Conservation (phyloP, 2,113 vertebrate species). For the Zosterops lateralis region DNA sequence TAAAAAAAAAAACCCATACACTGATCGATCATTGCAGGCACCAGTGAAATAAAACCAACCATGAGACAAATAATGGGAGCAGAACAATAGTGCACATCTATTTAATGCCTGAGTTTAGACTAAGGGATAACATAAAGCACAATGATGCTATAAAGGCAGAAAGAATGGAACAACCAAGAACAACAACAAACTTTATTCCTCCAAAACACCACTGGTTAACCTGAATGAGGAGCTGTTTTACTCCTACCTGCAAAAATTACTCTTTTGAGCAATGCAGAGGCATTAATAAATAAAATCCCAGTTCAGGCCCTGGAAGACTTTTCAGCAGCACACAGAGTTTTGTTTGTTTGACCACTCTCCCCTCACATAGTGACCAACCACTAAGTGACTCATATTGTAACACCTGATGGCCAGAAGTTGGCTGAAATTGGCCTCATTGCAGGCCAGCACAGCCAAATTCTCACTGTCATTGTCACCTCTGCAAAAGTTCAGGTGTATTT, state of each 20-base stretch:
- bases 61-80: neutral
- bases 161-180: neutral
- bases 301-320: neutral
- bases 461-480: accelerated
- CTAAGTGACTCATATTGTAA: neutral
- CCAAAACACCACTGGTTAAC: neutral
- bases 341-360: neutral
- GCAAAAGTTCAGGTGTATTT: neutral
- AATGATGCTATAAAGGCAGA: neutral
- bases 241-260: neutral
- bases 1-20: neutral
- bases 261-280: neutral
- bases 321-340: neutral
- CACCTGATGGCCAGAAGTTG: neutral
- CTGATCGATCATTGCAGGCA: conserved; percentile 22
- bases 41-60: conserved; percentile 31
- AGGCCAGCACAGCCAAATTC: neutral
- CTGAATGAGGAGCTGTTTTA: neutral
- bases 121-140: conserved; percentile 4
- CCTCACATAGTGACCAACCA: neutral
- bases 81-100: neutral
- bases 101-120: neutral
- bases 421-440: neutral
- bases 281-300: neutral
- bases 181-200: neutral